Conservation (phyloP, 1,140 invertebrate genomes). For the Drosophila navojoa region DNA sequence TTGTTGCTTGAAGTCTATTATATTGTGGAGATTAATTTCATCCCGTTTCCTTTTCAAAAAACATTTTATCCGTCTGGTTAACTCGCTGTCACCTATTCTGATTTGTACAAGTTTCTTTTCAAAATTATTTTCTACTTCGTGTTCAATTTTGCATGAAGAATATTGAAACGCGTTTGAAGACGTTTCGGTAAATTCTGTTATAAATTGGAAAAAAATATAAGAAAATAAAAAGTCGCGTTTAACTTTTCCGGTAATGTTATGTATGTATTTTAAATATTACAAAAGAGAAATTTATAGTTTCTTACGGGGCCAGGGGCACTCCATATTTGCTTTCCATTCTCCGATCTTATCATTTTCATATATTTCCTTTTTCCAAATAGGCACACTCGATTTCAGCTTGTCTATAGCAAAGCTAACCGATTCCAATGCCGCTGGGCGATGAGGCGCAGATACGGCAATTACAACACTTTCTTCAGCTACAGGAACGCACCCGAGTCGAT, state of each 20-base stretch:
- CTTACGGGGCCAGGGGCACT: slow-evolving; percentile 88
- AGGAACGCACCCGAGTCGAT: slow-evolving; percentile 93
- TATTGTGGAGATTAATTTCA: slow-evolving; percentile 87
- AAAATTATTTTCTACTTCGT: slow-evolving; percentile 73
- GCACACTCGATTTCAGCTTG: slow-evolving; percentile 92
- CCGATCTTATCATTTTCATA: slow-evolving; percentile 87
- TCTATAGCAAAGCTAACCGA: slow-evolving; percentile 94
- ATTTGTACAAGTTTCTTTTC: slow-evolving; percentile 86
- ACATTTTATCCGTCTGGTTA: slow-evolving; percentile 85
- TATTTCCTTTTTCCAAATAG: slow-evolving; percentile 98
- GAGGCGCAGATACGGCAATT: slow-evolving; percentile 94
- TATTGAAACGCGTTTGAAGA: slow-evolving; percentile 56
- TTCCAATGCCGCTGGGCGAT: slow-evolving; percentile 91
- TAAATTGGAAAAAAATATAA: slow-evolving; percentile 28
- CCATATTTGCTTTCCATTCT: slow-evolving; percentile 91
- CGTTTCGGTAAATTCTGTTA: slow-evolving; percentile 24
- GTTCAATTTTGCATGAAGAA: slow-evolving; percentile 67
- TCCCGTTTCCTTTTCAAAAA: slow-evolving; percentile 87
- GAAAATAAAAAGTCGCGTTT: slow-evolving; percentile 7
- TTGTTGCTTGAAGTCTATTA: slow-evolving; percentile 87
- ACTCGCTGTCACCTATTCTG: slow-evolving; percentile 85
- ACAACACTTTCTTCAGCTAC: slow-evolving; percentile 94
- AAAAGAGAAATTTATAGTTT: slow-evolving; percentile 9
- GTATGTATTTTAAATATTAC: not conserved
- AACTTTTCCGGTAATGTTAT: not conserved